Evolutionary conservation across 1,140 invertebrate genomes (phyloP).

Genomic region (Hyphantria cunea): DNA sequence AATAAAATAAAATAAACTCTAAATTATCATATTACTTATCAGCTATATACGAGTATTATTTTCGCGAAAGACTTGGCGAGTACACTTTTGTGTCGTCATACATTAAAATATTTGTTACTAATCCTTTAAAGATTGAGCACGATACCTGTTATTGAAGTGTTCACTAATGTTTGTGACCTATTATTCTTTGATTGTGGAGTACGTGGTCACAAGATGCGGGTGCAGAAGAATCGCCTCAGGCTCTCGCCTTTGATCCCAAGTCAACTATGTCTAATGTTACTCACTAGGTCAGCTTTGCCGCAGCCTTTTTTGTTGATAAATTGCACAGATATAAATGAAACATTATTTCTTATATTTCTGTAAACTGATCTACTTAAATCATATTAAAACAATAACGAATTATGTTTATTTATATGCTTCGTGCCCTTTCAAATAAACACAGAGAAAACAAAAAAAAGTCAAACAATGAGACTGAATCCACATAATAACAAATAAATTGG

Average conservation of each 20-base stretch:
- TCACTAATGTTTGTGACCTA: not conserved
- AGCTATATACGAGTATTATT: too few relatives aligned
- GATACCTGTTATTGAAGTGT: not conserved
- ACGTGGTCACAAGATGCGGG: conserved; percentile 15
- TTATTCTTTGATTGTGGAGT: conserved; percentile 24
- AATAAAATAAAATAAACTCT: too few relatives aligned
- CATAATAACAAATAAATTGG: not conserved
- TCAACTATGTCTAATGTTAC: conserved; percentile 30
- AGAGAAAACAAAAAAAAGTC: not conserved
- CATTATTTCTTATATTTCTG: not conserved
- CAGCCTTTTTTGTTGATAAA: conserved; percentile 14
- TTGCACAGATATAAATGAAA: not conserved
- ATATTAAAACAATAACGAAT: too few relatives aligned
- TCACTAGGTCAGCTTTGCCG: conserved; percentile 32
- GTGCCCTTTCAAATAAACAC: not conserved
- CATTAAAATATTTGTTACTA: too few relatives aligned
- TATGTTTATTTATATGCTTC: too few relatives aligned
- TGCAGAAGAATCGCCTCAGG: conserved; percentile 4
- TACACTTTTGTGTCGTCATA: too few relatives aligned
- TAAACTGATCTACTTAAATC: too few relatives aligned
- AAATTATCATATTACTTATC: too few relatives aligned
- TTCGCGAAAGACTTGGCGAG: too few relatives aligned
- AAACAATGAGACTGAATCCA: not conserved
- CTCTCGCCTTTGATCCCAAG: conserved; percentile 22
- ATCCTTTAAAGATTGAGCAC: too few relatives aligned